Evolutionary conservation across 2,888 invertebrate species (phyloP).

Genomic region (Leistus spinibarbis): DNA sequence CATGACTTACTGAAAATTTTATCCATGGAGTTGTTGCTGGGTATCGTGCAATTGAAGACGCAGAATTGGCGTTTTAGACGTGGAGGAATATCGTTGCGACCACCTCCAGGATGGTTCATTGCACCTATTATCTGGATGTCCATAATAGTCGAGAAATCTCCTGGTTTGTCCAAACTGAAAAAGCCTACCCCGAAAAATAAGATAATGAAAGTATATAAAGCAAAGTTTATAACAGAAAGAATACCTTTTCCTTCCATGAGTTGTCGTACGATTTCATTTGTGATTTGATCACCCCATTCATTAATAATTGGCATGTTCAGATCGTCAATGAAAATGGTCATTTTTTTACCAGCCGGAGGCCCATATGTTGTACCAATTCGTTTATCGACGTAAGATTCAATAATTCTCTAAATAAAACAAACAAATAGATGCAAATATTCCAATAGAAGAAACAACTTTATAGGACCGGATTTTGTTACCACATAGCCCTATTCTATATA

Average conservation of each 20-base stretch:
- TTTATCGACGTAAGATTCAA: constrained; percentile 90
- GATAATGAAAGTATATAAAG: neutral
- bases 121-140: constrained; percentile 85
- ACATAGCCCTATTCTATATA: too few relatives aligned
- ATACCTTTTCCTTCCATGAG: constrained; percentile 78
- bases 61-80: constrained; percentile 84
- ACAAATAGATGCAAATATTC: neutral
- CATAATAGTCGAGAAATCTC: constrained; percentile 80
- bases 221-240: constrained; percentile 39
- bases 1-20: constrained; percentile 82
- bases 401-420: constrained; percentile 66
- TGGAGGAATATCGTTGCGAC: constrained; percentile 87
- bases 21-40: constrained; percentile 85
- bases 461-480: neutral
- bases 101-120: constrained; percentile 93
- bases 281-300: constrained; percentile 91
- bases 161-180: constrained; percentile 86
- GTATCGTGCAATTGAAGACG: constrained; percentile 87
- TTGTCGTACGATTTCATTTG: constrained; percentile 89
- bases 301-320: constrained; percentile 92
- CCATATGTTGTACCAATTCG: constrained; percentile 87
- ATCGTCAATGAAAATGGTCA: constrained; percentile 91
- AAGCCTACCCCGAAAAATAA: constrained; percentile 61
- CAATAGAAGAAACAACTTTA: too few relatives aligned
- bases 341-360: constrained; percentile 79